Conservation (phyloP, 2,113 vertebrate species). For the Cettia cetti region DNA sequence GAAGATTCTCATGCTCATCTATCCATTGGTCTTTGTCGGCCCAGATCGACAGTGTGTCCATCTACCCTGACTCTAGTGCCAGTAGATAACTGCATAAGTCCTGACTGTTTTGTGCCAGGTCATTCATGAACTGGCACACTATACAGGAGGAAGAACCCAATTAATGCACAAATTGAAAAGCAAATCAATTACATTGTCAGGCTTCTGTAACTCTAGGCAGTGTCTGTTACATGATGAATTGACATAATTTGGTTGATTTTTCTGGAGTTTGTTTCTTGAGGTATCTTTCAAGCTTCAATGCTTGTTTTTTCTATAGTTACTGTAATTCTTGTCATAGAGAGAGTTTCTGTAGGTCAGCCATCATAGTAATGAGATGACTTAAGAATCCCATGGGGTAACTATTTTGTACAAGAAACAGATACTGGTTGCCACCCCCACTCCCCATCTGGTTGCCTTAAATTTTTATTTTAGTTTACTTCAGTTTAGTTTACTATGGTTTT, state of each 20-base stretch:
- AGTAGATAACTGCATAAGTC: background rate
- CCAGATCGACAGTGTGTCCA: fast-evolving
- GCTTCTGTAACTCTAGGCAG: background rate
- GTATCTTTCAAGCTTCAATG: background rate
- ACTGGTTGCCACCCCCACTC: fast-evolving
- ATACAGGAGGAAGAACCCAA: background rate
- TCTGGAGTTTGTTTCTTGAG: background rate
- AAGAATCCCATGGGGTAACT: background rate
- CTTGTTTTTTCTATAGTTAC: background rate
- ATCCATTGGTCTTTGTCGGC: background rate
- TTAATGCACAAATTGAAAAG: background rate
- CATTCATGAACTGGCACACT: background rate
- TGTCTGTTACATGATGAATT: background rate
- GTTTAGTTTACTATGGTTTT: background rate
- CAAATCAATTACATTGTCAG: background rate
- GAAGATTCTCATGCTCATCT: background rate
- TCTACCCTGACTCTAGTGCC: background rate
- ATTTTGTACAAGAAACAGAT: background rate
- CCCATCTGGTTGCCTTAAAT: background rate
- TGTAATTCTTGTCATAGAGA: background rate
- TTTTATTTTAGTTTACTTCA: background rate
- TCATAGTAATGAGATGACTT: background rate
- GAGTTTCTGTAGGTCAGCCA: background rate
- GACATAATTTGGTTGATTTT: background rate
- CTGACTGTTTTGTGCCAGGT: background rate